Base-by-base conservation (phyloP, 2,888 invertebrate species). In the Watsonalla cultraria region DNA sequence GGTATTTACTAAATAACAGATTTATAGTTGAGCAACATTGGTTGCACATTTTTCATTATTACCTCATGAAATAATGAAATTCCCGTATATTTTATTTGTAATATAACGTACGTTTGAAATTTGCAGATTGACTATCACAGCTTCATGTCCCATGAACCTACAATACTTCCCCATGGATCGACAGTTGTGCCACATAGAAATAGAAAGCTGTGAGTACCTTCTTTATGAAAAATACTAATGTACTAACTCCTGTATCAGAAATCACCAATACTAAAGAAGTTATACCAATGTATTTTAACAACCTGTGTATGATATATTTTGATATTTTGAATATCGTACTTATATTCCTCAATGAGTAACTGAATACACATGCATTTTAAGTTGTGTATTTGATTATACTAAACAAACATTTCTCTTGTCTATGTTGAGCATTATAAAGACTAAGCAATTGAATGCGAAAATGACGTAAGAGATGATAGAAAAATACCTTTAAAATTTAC, bases 131-230 rank as follows among this genome's bases (percentile, higher is more conserved):
- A 98, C 98, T 72, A 97, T 98, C 76, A 98, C 97, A 66, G 97
- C 97, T 69, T 97, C 97, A 72, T 98, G 98, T 91, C 97, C 97
- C 49, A 98, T 98, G 98, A 96, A 97, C 86, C 93, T 98, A 57
- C 96, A 97, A 84, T 98, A 97, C 89, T 98, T 98, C 88, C 98
- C 98, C 11, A 97, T 98, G 97, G 98, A 98, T 88, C 94, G 97
- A 77, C 98, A 98, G 86, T 92, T 97, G 68, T 98, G 98, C 91
- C 96, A 96, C 84, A 96, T 98, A 83, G 97, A 97, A 92, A 97
- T 98, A 72, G 98, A 98, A 93, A 98, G 98, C 92, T 98, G 98
- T 98, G 94, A 97, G 98, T 97, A 60, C 7, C 51, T 51, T 58
- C 24, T 24, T 24, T 24, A 24, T 4, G 24, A 24, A 24, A 24